Percentiles rank a stretch among this genome's conserved stretches.
Evolutionary conservation across 2,113 vertebrate genomes (phyloP).

Genomic region (Tonatia bakeri): DNA sequence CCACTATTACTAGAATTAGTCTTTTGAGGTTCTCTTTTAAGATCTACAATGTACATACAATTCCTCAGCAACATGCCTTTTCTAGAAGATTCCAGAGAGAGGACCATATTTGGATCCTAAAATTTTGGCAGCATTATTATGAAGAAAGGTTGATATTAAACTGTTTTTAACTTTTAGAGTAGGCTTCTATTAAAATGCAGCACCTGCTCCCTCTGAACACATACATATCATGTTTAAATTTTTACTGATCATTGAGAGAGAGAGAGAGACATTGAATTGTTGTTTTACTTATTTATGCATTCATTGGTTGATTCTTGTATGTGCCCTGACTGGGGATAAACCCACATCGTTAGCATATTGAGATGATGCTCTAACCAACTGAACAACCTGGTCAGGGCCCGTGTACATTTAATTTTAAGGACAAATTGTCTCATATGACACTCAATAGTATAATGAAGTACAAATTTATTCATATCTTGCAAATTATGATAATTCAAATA

Average conservation of each 20-base stretch:
- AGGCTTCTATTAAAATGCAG: background rate
- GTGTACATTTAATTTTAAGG: conserved; percentile 4
- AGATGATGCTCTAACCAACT: too few relatives aligned
- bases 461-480: background rate
- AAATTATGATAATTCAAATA: background rate
- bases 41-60: background rate
- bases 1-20: background rate
- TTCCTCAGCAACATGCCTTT: background rate
- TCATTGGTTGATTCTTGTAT: too few relatives aligned
- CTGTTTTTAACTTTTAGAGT: background rate
- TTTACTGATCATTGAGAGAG: background rate
- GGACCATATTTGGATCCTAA: background rate
- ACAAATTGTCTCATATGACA: background rate
- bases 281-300: too few relatives aligned
- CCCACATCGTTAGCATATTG: too few relatives aligned
- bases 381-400: too few relatives aligned
- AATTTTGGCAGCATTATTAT: background rate
- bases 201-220: background rate
- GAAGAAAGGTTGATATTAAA: background rate
- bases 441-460: background rate
- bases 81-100: background rate
- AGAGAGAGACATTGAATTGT: too few relatives aligned
- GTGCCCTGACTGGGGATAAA: too few relatives aligned
- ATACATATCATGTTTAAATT: background rate
- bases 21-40: background rate